Evolutionary conservation across 2,113 vertebrate genomes (phyloP), one percentile per base, ranked within the genome.

Genomic region (Rissa tridactyla): DNA sequence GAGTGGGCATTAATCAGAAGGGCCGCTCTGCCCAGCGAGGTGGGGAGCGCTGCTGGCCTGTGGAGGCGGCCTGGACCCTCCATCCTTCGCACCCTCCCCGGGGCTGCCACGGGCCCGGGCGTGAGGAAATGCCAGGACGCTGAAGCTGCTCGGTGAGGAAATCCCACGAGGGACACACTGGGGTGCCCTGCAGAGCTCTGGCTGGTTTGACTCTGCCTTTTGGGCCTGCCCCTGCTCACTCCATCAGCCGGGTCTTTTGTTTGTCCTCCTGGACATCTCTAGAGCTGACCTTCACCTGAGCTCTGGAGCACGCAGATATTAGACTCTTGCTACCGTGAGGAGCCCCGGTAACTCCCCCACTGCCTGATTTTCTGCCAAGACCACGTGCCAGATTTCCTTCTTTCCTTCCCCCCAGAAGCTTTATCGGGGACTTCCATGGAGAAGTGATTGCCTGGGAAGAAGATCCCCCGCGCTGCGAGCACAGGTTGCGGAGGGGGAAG

Each of bases 71-170:
- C 86, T 10, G 68, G 38, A 2, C 30, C 29, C 81, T 11, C 42
- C 76, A 51, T 83, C 62, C 38, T 20, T 9, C 62, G 4, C 9
- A 3, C 29, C 54, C 2, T 11, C 36, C 69, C 54, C 1, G 2
- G 62, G 44, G 36, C 54, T 47, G 54, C 55, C 5, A 10, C 2
- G 2, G 81, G 32, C 11, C 22, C 2, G 0, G n/a, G 13, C 1
- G 29, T 4, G 68, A 26, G 79, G 86, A 22, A 11, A 23, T 0
- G 1, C 72, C 1, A 0, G 51, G 18, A 29, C 0, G 0, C 27
- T 92, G 72, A 81, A 26, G 64, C 36, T 1, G 3, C 76, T 36
- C 0, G 0, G 58, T 1, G 6, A 57, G 86, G 23, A 20, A 15
- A 13, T 5, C 3, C 1, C 44, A 4, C 4, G 19, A 7, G 70